phyloP scores from a whole-genome alignment of 2,888 invertebrate species.

The Pachymerium ferrugineum region DNA sequence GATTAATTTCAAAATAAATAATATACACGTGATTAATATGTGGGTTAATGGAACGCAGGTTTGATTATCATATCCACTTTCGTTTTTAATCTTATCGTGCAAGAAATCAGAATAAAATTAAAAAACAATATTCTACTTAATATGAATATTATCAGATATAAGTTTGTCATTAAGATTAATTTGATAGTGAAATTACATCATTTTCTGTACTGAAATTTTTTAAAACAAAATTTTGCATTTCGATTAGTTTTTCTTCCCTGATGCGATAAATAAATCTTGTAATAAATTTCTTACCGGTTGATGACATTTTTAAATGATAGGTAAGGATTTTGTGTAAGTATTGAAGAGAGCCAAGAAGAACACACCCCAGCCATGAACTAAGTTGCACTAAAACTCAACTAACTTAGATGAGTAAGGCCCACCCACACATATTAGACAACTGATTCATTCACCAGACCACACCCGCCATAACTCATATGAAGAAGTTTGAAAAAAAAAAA shows the following conservation, averaged over 20 bases:
- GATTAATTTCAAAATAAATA: conserved; percentile 37
- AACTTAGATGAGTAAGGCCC: neutral
- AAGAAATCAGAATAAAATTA: neutral
- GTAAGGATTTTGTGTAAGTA: neutral
- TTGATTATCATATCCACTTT: neutral
- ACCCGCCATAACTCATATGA: neutral
- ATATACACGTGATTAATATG: neutral
- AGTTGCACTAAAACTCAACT: neutral
- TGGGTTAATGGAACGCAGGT: neutral
- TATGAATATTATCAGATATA: too few relatives aligned
- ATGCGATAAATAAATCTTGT: neutral
- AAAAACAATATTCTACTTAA: too few relatives aligned
- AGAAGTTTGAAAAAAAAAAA: too few relatives aligned
- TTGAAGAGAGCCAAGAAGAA: neutral
- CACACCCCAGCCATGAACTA: neutral
- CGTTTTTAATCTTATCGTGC: neutral
- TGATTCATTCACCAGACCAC: neutral
- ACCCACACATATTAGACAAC: neutral
- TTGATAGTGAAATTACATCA: too few relatives aligned
- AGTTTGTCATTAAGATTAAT: too few relatives aligned
- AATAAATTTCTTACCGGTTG: neutral
- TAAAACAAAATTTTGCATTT: too few relatives aligned
- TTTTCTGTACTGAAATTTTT: too few relatives aligned
- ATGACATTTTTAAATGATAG: neutral
- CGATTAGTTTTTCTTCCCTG: too few relatives aligned